Conservation (phyloP, 2,113 vertebrate genomes). For the Helogale parvula region DNA sequence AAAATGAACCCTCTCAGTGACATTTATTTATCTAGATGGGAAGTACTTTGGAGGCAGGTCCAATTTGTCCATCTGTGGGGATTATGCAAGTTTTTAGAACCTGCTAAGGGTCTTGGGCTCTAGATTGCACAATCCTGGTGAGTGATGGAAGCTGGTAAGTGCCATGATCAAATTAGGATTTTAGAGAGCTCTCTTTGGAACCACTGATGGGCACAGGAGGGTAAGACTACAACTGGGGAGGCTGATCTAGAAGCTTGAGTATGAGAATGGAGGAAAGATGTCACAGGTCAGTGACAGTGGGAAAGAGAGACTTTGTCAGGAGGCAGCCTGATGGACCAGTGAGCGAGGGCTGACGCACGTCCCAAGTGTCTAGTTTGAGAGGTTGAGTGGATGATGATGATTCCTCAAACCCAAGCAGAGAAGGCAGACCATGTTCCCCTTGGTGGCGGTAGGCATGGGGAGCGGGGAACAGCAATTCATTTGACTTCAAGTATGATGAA, state of each 20-base stretch:
- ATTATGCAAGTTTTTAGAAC: background rate
- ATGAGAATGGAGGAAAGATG: background rate
- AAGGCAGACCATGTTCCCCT: background rate
- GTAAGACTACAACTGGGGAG: background rate
- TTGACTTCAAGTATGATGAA: background rate
- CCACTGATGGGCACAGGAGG: background rate
- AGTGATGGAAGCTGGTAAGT: background rate
- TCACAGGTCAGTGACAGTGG: too few relatives aligned
- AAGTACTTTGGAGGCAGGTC: background rate
- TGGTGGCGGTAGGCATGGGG: fast-evolving
- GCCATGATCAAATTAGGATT: background rate
- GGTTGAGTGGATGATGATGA: fast-evolving
- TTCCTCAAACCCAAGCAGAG: background rate
- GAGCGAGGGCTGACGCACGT: background rate
- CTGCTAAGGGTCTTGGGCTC: background rate
- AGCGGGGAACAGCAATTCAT: background rate
- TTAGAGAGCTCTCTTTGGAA: background rate
- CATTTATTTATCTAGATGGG: background rate
- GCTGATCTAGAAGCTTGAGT: background rate
- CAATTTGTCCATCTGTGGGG: background rate
- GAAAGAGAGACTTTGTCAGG: fast-evolving
- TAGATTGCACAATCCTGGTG: background rate
- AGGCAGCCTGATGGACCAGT: background rate
- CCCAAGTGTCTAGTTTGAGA: background rate
- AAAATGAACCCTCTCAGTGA: fast-evolving